phyloP scores from a whole-genome alignment of 2,113 vertebrate species.

The Triplophysa tibetana region DNA sequence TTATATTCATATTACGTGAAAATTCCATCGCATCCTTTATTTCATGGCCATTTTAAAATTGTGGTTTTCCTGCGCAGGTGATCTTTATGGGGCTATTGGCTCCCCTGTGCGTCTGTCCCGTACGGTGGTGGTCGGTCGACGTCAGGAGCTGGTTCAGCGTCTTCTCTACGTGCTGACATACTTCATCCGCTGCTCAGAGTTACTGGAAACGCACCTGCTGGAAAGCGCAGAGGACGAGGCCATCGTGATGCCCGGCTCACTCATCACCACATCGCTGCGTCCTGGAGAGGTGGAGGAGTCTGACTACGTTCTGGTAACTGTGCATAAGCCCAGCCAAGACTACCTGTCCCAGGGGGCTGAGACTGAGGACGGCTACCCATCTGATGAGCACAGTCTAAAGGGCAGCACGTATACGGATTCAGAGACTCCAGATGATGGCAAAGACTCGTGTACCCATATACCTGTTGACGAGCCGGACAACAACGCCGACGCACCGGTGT shows the following conservation, averaged over 20 bases:
- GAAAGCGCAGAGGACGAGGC: conserved; percentile 93
- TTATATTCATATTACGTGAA: no score
- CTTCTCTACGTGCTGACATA: conserved; percentile 97
- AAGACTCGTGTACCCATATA: conserved; percentile 63
- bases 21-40: no score
- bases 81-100: conserved; percentile 94
- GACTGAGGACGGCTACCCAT: conserved; percentile 64
- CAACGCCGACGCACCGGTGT: conserved; percentile 61
- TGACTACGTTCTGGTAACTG: conserved; percentile 92
- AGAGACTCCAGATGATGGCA: conserved; percentile 63
- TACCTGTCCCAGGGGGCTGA: conserved; percentile 76
- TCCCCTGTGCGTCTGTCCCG: conserved; percentile 92
- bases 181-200: conserved; percentile 97
- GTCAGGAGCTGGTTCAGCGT: conserved; percentile 93
- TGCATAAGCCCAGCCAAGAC: conserved; percentile 90
- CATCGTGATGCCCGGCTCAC: conserved; percentile 93
- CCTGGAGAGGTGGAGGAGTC: conserved; percentile 97
- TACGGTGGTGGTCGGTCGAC: conserved; percentile 90
- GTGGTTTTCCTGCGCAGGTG: conserved; percentile 74
- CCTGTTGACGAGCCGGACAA: conserved; percentile 69
- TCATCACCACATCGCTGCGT: conserved; percentile 94
- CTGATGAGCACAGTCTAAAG: conserved; percentile 80
- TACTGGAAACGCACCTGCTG: conserved; percentile 92
- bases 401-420: conserved; percentile 78
- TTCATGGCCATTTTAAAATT: neutral